These are phyloP conservation scores for Hylaeus anthracinus DNA, from an alignment of 1,140 invertebrate species.

Conservation along the genomic window DNA sequence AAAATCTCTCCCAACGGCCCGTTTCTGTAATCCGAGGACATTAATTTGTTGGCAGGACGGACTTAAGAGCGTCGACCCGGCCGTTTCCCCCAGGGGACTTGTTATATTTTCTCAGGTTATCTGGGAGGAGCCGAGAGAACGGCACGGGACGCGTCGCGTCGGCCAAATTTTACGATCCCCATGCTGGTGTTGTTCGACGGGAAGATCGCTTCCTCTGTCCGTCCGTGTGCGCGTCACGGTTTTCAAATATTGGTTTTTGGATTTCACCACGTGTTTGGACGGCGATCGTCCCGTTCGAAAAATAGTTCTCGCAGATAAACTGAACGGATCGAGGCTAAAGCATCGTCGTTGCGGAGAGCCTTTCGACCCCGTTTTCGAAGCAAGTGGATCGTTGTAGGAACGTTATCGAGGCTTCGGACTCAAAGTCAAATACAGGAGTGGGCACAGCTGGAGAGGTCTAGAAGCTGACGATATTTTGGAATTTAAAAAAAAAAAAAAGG, in stretches of 20 bases:
- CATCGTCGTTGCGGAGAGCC: too few species aligned
- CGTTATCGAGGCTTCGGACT: background rate
- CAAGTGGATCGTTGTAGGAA: background rate
- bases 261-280: conserved; percentile 17
- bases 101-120: conserved; percentile 70
- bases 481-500: too few species aligned
- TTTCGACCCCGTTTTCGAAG: background rate
- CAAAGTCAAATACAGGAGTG: background rate
- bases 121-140: conserved; percentile 38
- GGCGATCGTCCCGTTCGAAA: background rate
- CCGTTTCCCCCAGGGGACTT: conserved; percentile 47
- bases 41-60: conserved; percentile 67
- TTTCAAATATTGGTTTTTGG: conserved; percentile 53
- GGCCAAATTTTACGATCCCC: conserved; percentile 61
- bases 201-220: background rate
- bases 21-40: conserved; percentile 67
- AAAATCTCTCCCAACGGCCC: conserved; percentile 64
- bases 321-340: background rate
- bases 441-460: too few species aligned
- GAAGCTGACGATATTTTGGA: too few species aligned
- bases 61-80: conserved; percentile 57
- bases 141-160: conserved; percentile 39
- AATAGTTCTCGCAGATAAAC: conserved; percentile 1
- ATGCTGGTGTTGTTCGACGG: background rate
- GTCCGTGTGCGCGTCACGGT: background rate